Conservation (phyloP, 2,113 vertebrate genomes). For the Ia io region DNA sequence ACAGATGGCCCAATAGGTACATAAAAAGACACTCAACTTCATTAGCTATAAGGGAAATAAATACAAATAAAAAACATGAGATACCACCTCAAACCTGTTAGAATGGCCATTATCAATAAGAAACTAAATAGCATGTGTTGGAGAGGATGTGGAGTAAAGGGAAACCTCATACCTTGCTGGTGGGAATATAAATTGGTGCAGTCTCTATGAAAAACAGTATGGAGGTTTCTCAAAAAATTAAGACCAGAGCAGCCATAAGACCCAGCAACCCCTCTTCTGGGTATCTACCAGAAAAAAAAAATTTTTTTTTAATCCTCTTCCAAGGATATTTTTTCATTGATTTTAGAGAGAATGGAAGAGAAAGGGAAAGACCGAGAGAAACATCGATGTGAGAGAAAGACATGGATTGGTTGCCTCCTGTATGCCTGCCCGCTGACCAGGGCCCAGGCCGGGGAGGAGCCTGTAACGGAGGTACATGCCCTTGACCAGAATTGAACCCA, state of each 20-base stretch:
- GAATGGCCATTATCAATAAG: background rate
- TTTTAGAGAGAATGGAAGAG: no score
- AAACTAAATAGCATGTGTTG: background rate
- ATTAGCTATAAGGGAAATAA: background rate
- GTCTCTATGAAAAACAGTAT: background rate
- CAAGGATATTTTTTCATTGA: no score
- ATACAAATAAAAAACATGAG: background rate
- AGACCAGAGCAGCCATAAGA: background rate
- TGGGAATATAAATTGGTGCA: background rate
- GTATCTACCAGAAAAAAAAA: background rate
- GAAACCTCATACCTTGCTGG: background rate
- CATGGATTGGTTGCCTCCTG: no score
- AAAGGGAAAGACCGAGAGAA: no score
- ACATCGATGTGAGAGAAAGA: no score
- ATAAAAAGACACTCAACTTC: background rate
- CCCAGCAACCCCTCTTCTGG: background rate
- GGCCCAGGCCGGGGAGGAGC: no score
- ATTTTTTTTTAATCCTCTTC: no score
- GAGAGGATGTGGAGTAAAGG: background rate
- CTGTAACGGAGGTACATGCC: no score
- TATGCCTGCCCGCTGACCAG: no score
- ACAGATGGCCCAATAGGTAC: background rate
- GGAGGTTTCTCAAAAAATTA: background rate
- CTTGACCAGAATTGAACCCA: no score
- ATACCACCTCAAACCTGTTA: background rate